Conservation (phyloP, 2,113 vertebrate genomes). For the Corythornis madagascariensis region DNA sequence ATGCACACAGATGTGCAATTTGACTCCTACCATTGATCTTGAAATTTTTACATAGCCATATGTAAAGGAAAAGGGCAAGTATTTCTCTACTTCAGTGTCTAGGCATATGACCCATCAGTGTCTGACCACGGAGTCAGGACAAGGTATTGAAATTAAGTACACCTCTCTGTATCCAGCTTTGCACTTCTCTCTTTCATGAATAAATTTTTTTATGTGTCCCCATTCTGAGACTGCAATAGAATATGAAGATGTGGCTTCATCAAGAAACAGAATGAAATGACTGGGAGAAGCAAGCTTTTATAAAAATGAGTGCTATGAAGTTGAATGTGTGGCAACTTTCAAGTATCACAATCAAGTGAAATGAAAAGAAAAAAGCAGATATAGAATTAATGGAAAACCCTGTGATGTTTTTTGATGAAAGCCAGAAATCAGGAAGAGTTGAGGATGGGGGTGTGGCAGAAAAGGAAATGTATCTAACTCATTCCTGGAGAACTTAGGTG, state of each 20-base stretch:
- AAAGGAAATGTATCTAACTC: background rate
- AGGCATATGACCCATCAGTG: background rate
- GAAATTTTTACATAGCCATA: background rate
- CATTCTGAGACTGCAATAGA: background rate
- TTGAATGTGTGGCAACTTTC: background rate
- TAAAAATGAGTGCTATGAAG: background rate
- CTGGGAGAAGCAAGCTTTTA: background rate
- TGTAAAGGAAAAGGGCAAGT: background rate
- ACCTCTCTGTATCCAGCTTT: background rate
- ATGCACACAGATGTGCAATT: background rate
- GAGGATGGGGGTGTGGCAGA: background rate
- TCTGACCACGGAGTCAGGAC: background rate
- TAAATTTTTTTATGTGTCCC: background rate
- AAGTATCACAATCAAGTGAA: background rate
- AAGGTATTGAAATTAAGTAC: background rate
- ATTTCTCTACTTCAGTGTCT: background rate
- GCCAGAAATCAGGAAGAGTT: background rate
- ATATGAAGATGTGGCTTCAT: background rate
- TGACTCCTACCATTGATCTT: background rate
- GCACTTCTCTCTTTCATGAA: background rate
- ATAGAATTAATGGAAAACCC: background rate
- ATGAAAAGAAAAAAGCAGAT: background rate
- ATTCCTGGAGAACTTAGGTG: background rate
- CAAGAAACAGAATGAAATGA: background rate
- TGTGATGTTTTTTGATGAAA: background rate